phyloP scores from a whole-genome alignment of 2,888 invertebrate genomes.

The Pyralis farinalis region DNA sequence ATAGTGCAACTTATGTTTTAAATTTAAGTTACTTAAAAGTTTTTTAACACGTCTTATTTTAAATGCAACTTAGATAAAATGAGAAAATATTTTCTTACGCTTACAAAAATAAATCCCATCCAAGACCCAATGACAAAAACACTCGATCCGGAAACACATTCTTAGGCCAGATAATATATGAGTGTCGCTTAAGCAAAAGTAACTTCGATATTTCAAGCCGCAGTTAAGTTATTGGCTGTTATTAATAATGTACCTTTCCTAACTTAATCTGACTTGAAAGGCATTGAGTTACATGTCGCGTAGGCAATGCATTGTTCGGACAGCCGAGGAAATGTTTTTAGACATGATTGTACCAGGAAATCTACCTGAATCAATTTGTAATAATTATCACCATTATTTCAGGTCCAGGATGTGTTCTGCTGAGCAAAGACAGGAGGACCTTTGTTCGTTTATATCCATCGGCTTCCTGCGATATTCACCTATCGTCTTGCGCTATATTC shows the following conservation, averaged over 20 bases:
- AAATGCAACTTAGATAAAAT: constrained; percentile 7
- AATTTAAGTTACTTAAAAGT: no score
- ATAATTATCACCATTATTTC: no score
- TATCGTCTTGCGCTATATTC: no score
- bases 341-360: constrained; percentile 16
- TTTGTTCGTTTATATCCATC: no score
- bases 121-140: constrained; percentile 48
- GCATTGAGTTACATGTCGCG: constrained; percentile 68
- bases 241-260: constrained; percentile 76
- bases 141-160: constrained; percentile 73
- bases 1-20: no score
- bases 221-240: constrained; percentile 75
- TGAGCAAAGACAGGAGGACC: no score
- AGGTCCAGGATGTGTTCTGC: no score
- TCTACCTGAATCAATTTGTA: no score
- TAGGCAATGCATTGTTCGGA: constrained; percentile 63
- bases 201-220: constrained; percentile 74
- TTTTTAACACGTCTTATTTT: background rate
- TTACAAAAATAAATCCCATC: constrained; percentile 42
- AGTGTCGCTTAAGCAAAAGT: constrained; percentile 75
- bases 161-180: constrained; percentile 69
- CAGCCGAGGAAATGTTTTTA: constrained; percentile 54
- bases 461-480: no score
- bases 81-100: constrained; percentile 27
- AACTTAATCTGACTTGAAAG: constrained; percentile 78